Percentiles rank a stretch among this genome's conserved stretches.
phyloP scores from a whole-genome alignment of 2,888 invertebrate genomes.

The Neocrepidodera transversa region DNA sequence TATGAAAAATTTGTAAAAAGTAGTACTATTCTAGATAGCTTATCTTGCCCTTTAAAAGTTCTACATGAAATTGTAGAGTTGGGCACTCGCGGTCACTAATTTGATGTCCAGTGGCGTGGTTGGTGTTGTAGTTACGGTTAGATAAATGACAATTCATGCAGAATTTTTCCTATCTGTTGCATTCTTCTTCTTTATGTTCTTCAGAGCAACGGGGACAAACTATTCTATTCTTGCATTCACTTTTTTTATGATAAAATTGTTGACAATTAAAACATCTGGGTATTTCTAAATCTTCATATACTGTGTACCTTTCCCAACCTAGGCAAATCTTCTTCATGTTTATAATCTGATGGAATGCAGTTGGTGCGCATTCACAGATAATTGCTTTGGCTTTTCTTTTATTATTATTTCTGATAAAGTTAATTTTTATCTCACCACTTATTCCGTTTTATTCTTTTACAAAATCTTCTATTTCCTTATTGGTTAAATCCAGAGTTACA shows the following conservation, averaged over 20 bases:
- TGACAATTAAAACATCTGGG: background rate
- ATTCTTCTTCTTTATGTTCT: background rate
- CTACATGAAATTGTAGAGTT: conserved; percentile 17
- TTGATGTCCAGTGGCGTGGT: conserved; percentile 10
- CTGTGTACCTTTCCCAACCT: background rate
- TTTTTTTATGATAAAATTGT: background rate
- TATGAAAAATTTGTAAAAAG: too few species aligned
- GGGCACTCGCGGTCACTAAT: conserved; percentile 13
- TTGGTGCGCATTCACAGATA: background rate
- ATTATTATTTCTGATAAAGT: conserved; percentile 4
- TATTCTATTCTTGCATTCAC: background rate
- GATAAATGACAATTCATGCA: background rate
- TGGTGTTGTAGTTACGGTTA: background rate
- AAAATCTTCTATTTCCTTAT: conserved; percentile 9
- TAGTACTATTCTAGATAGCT: too few species aligned
- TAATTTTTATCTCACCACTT: conserved; percentile 1
- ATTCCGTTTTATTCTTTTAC: conserved; percentile 9
- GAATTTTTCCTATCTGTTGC: background rate
- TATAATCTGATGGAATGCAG: background rate
- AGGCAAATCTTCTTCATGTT: background rate
- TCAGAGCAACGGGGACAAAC: background rate
- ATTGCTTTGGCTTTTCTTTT: background rate
- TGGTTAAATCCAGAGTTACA: conserved; percentile 3
- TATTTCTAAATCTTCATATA: background rate
- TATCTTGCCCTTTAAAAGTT: conserved; percentile 19